phyloP scores from a whole-genome alignment of 2,888 invertebrate species.

The Spilarctia lutea region DNA sequence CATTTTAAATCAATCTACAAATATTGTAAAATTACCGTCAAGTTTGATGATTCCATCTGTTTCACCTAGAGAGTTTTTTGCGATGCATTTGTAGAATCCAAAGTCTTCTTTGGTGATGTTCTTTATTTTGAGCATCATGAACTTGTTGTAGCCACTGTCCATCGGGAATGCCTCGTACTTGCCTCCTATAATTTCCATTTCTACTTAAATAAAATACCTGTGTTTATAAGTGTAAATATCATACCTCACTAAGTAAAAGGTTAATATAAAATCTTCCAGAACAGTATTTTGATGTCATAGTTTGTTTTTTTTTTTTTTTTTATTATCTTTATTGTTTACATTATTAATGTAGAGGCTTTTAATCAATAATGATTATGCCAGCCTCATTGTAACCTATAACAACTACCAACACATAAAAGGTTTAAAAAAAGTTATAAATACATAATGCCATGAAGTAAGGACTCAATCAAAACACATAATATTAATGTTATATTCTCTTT shows the following conservation, averaged over 20 bases:
- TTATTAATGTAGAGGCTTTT: too few species aligned
- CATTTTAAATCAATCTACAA: slow-evolving; percentile 53
- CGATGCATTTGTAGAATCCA: slow-evolving; percentile 96
- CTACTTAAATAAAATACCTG: slow-evolving; percentile 86
- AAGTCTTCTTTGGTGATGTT: slow-evolving; percentile 93
- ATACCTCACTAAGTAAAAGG: slow-evolving; percentile 20
- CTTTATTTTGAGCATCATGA: slow-evolving; percentile 96
- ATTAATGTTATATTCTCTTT: too few species aligned
- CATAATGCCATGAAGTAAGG: too few species aligned
- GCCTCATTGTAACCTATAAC: too few species aligned
- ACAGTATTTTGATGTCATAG: neutral
- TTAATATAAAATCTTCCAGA: neutral
- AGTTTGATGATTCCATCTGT: slow-evolving; percentile 96
- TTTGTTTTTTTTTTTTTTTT: too few species aligned
- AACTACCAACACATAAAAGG: too few species aligned
- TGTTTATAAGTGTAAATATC: slow-evolving; percentile 27
- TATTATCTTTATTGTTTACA: too few species aligned
- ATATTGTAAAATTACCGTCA: slow-evolving; percentile 88
- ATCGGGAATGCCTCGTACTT: slow-evolving; percentile 95
- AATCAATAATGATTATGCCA: too few species aligned
- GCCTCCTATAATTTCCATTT: slow-evolving; percentile 92
- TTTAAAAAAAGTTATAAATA: too few species aligned
- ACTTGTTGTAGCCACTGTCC: slow-evolving; percentile 96
- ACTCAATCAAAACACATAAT: too few species aligned
- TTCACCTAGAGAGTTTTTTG: slow-evolving; percentile 96